Base-by-base conservation (phyloP, 2,797 vertebrate species). In the Antennarius maculatus region DNA sequence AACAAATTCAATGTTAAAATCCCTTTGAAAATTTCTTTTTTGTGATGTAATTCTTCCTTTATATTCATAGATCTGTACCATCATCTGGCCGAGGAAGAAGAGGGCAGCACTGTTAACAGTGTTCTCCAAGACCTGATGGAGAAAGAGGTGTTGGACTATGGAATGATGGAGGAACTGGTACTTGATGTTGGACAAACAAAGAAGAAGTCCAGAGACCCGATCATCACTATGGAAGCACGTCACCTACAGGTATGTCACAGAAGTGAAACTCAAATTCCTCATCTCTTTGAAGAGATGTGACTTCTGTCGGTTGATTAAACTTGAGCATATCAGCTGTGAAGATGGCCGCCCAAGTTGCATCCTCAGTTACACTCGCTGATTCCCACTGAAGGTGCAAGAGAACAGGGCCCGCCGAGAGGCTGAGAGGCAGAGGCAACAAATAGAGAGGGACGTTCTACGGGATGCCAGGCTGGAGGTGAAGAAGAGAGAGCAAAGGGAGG, bases 41-140 rank as follows among this genome's bases (percentile, higher is more conserved):
- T 43, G 42, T 43, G 14, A 43, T 43, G 42, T 6, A 14, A 66
- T 56, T 28, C 9, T 42, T 55, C 4, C 69, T 13, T 61, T 6
- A 66, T 29, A 63, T 7, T 15, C 27, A 39, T 77, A 99, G 98
- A 97, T 60, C 86, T 99, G 50, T 98, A 93, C 88, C 88, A 83
- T 54, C 89, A 90, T 82, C 90, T 98, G 90, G 94, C 92, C 61
- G 87, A 89, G 71, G 95, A 96, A 75, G 91, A 95, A 47, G 96
- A 97, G 81, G 88, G 86, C 78, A 86, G 82, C 28, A 86, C 91
- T 16, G 92, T 95, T 66, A 89, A 91, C 62, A 90, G 85, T 67
- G 91, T 97, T 83, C 85, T 99, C 28, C 94, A 95, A 89, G 91
- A 95, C 79, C 93, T 99, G 77, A 93, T 96, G 91, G 91, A 95